Conservation (phyloP, 2,113 vertebrate species). For the Brienomyrus longianalis region DNA sequence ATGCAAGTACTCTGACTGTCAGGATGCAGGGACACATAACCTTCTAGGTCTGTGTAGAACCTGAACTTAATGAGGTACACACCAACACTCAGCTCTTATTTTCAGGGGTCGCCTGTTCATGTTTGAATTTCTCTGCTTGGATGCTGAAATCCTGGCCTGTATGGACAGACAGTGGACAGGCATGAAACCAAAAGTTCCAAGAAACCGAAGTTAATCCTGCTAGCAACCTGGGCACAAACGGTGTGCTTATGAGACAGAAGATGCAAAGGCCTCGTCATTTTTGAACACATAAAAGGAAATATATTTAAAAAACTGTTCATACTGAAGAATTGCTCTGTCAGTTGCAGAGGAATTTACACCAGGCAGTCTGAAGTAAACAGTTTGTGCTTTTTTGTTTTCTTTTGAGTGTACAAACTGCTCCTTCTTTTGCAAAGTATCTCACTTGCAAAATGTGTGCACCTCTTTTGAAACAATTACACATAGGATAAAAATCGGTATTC, state of each 20-base stretch:
- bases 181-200: background rate
- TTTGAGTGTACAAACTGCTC: constrained; percentile 62
- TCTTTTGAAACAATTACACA: constrained; percentile 74
- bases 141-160: background rate
- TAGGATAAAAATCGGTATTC: constrained; percentile 76
- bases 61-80: background rate
- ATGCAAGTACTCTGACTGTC: background rate
- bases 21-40: background rate
- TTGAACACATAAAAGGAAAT: constrained; percentile 98
- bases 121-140: background rate
- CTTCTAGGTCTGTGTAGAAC: background rate
- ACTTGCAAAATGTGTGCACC: constrained; percentile 70
- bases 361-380: constrained; percentile 72
- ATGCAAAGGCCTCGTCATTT: constrained; percentile 68
- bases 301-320: constrained; percentile 92
- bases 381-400: constrained; percentile 72
- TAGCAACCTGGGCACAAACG: too few species aligned
- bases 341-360: constrained; percentile 85
- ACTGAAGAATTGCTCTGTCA: constrained; percentile 77
- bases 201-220: background rate
- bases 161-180: constrained; percentile 29
- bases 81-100: background rate
- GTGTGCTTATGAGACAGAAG: constrained; percentile 33
- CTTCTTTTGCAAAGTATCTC: constrained; percentile 67
- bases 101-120: background rate